Base-by-base conservation (phyloP, 2,113 vertebrate species). In the Cyphomyrus discorhynchus region DNA sequence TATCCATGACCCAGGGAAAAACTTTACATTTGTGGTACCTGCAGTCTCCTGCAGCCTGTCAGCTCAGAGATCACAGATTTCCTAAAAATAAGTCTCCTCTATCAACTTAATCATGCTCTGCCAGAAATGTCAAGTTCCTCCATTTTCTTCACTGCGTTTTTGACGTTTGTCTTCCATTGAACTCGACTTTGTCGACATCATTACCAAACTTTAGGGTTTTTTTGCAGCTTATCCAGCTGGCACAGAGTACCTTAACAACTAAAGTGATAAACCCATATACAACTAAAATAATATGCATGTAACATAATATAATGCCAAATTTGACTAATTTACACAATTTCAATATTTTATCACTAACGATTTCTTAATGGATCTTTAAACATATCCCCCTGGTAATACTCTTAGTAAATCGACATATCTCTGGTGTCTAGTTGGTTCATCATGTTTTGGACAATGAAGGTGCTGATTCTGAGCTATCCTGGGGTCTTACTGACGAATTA, bases 1-100 rank as follows among this genome's bases (percentile, higher is more conserved):
- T 39, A 39, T 77, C 35, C 70, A 77, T 35, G 70, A 77, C 70
- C 70, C 70, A 77, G 66, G 70, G 70, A 77, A 77, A 77, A 39
- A 77, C 70, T 77, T 77, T 77, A 77, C 17, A 19, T 46, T 53
- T 46, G 56, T 24, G 87, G 42, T 46, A 46, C 53, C 53, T n/a
- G 42, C 87, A 66, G 56, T 24, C 87, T 88, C 53, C 39, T 66
- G 56, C 87, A 88, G 45, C 58, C 56, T 88, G 87, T 88, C 56
- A 66, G 11, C 31, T 66, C 13, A n/a, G 45, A 46, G 45, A 88
- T 62, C 87, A 88, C 87, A 35, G 39, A 27, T 45, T 80, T 80
- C 35, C 74, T 80, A 80, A 80, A 80, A 80, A 80, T 80, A 80
- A 80, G 74, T 35, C 74, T 17, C 6, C 74, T 80, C 74, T 80